These are phyloP conservation scores for Platorchestia sp. DNA, from an alignment of 1,140 invertebrate species.

Conservation along the genomic window DNA sequence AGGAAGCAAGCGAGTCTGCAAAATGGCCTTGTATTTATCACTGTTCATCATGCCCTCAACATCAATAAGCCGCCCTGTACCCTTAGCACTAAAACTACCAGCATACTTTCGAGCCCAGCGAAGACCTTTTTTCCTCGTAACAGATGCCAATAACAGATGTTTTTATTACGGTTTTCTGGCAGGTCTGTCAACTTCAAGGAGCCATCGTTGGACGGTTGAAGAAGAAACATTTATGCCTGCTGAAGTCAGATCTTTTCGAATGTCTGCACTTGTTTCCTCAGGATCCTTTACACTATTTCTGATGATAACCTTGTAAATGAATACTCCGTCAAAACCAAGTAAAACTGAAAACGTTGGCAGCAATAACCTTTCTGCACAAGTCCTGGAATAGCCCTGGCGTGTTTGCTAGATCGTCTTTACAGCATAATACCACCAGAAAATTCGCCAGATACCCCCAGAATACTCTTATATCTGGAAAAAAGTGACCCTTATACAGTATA, in stretches of 20 bases:
- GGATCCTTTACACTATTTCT: slow-evolving; percentile 37
- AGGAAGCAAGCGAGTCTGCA: background rate
- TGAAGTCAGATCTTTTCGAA: background rate
- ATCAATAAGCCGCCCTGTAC: background rate
- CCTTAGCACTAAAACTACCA: background rate
- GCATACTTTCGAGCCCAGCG: slow-evolving; percentile 24
- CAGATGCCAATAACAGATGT: slow-evolving; percentile 28
- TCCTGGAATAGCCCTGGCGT: background rate
- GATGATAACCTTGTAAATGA: background rate
- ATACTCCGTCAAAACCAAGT: no score
- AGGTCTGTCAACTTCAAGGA: background rate
- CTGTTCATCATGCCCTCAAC: background rate
- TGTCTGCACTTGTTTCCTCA: background rate
- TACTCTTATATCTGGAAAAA: no score
- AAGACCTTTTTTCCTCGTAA: background rate
- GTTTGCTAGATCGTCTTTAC: background rate
- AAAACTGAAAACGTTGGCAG: no score
- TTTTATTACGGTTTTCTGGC: background rate
- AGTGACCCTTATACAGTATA: no score
- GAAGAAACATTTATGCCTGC: background rate
- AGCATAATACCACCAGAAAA: background rate
- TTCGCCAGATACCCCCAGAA: no score
- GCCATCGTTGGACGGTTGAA: background rate
- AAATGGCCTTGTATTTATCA: background rate
- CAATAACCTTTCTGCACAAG: no score